phyloP scores from a whole-genome alignment of 2,888 invertebrate genomes.

The Campoplex capitator region DNA sequence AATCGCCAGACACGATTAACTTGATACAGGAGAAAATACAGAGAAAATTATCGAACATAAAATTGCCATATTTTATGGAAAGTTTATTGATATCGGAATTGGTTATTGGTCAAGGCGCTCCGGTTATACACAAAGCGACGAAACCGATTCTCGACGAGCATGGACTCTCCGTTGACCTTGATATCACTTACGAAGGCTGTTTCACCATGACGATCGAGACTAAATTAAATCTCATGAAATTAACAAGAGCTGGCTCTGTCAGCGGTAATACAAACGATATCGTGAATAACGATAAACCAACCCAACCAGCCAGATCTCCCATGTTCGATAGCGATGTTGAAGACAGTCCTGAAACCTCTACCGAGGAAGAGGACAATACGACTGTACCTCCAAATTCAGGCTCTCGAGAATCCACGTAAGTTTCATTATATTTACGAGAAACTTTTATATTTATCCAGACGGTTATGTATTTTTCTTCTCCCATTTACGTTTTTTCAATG shows the following conservation, averaged over 20 bases:
- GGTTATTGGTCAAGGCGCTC: conserved; percentile 89
- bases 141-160: conserved; percentile 91
- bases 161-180: conserved; percentile 95
- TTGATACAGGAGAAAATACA: conserved; percentile 92
- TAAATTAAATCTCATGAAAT: conserved; percentile 93
- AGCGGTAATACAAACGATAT: conserved; percentile 74
- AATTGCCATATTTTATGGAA: conserved; percentile 95
- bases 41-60: conserved; percentile 93
- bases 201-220: conserved; percentile 94
- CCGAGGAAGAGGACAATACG: conserved; percentile 88
- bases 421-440: neutral
- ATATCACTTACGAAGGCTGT: conserved; percentile 92
- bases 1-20: conserved; percentile 89
- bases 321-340: conserved; percentile 92
- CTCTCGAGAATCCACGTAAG: conserved; percentile 78
- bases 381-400: conserved; percentile 77
- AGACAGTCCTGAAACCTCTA: conserved; percentile 92
- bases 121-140: conserved; percentile 87
- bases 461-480: conserved; percentile 2
- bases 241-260: conserved; percentile 83
- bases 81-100: conserved; percentile 91
- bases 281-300: conserved; percentile 72
- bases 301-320: conserved; percentile 85
- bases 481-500: neutral
- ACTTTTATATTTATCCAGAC: neutral